Base-by-base conservation (phyloP, 23 tunicate genomes). In the Corella eumyota region DNA sequence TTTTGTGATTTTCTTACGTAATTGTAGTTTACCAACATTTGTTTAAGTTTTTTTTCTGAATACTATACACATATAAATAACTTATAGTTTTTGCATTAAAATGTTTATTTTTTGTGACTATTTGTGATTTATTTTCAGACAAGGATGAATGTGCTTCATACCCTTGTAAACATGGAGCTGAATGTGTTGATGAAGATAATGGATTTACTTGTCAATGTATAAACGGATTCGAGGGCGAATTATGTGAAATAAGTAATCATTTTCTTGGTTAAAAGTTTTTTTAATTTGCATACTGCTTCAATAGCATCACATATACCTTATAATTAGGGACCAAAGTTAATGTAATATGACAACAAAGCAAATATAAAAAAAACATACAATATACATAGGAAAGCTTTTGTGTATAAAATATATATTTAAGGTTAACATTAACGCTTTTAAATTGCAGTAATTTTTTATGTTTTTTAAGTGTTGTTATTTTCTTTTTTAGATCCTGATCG, bases 121-220 rank as follows among this genome's bases (percentile, higher is more conserved):
- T 20, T 21, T 53, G 15, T 11, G 60, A 7, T 53, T 53, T 53
- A 11, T 11, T 53, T 15, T 53, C 74, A 88, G 96, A 69, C 46
- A 90, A 71, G 25, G 81, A 78, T 36, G 71, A 68, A 35, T 88
- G 96, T 46, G 71, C 56, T 1, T 75, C 96, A n/a, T 52, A 72
- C 59, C 96, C 96, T 6, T 88, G 96, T 50, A 45, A 72, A 56
- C 72, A 88, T 48, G 79, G 61, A 22, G 96, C 77, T 25, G 23
- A 53, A 20, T 88, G 96, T 28, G 60, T 73, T 0, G 77, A 68
- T 34, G 49, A 60, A 2, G 32, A 46, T 1, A 45, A 56, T 20
- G 73, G 61, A 6, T 88, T 65, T 45, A 63, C 78, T 23, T 88
- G 96, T 46, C 50, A 70, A 23, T 88, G 96, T 40, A 36, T 71